Conservation (phyloP, 2,888 invertebrate species). For the Cylloceria caligata region DNA sequence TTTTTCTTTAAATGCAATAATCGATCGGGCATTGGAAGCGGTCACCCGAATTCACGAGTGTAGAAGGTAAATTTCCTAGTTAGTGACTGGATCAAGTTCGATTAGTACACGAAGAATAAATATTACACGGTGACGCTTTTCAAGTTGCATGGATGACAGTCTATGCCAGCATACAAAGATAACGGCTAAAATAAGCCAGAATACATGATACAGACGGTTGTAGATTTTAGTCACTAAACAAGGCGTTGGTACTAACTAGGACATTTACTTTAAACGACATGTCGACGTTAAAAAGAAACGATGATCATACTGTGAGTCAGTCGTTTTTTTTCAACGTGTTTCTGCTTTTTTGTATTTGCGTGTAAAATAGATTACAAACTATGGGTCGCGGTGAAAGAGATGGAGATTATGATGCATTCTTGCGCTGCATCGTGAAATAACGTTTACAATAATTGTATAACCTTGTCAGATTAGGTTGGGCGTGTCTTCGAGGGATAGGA, state of each 20-base stretch:
- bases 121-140: background rate
- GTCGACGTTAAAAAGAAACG: background rate
- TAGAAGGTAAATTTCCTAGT: constrained; percentile 5
- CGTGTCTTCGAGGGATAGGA: constrained; percentile 47
- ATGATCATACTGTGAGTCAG: background rate
- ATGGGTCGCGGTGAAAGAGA: constrained; percentile 78
- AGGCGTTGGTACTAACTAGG: background rate
- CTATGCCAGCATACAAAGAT: too few relatives aligned
- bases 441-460: constrained; percentile 68
- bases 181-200: background rate
- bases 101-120: constrained; percentile 5
- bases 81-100: background rate
- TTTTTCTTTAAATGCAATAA: constrained; percentile 66
- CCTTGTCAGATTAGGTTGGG: constrained; percentile 65
- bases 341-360: constrained; percentile 67
- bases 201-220: too few relatives aligned
- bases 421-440: constrained; percentile 68
- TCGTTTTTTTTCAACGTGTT: constrained; percentile 15
- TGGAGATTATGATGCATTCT: constrained; percentile 72
- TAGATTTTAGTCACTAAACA: background rate
- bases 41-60: background rate
- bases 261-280: constrained; percentile 14
- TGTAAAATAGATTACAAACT: constrained; percentile 71
- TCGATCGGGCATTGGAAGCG: constrained; percentile 65
- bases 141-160: background rate